Evolutionary conservation across 53 echinoderm and acorn worm genomes (phyloP).

Genomic region (Echinarachnius parma): DNA sequence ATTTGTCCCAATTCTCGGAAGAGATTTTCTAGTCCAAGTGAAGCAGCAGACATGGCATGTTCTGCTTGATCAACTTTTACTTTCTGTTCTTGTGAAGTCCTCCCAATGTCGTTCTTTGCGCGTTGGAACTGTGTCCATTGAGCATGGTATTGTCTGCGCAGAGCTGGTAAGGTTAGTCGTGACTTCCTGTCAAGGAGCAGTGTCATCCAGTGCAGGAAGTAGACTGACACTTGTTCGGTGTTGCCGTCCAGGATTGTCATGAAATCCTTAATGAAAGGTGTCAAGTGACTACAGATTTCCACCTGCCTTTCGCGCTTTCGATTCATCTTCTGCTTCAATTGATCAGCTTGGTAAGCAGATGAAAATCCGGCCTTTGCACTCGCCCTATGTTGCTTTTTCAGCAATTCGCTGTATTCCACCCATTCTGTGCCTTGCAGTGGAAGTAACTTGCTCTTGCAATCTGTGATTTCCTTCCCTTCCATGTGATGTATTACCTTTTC

Average conservation of each 20-base stretch:
- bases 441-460: conserved; percentile 10
- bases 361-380: conserved; percentile 2
- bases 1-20: conserved; percentile 45
- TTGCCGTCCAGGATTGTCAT: neutral
- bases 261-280: conserved; percentile 28
- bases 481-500: conserved; percentile 13
- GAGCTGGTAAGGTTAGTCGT: conserved; percentile 13
- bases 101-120: conserved; percentile 4
- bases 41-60: conserved; percentile 10
- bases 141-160: conserved; percentile 11
- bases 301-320: conserved; percentile 34
- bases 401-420: conserved; percentile 40
- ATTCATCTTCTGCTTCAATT: conserved; percentile 25
- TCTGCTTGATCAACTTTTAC: conserved; percentile 42
- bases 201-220: conserved; percentile 24
- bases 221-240: conserved; percentile 2
- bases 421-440: conserved; percentile 50
- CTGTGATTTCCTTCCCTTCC: conserved; percentile 17
- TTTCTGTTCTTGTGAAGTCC: neutral
- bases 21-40: conserved; percentile 49
- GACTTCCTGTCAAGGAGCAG: conserved; percentile 14
- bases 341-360: conserved; percentile 24
- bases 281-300: neutral
- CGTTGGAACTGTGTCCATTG: conserved; percentile 11
- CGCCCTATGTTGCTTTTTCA: conserved; percentile 31